Base-by-base conservation (phyloP, 2,888 invertebrate genomes). In the Trachelus tabidus region DNA sequence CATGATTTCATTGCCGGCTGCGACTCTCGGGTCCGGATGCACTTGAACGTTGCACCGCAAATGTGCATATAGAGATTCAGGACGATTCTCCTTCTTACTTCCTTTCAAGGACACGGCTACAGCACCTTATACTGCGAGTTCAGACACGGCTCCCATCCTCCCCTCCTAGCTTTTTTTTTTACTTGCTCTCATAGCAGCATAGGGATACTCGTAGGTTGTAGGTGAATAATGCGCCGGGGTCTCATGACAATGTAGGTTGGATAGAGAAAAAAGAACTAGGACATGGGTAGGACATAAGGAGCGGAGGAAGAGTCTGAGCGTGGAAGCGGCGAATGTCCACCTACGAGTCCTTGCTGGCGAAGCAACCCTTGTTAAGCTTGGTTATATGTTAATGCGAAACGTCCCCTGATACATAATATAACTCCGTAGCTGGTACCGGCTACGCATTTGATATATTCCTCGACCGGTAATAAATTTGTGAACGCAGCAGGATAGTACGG, bases 381-480 rank as follows among this genome's bases (percentile, higher is more conserved):
- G 86, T 84, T 87, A 86, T 87, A 87, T 89, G 87, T 87, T 88
- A 88, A 88, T 88, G 87, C 84, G 85, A 84, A 83, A 81, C 83
- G 83, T 79, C 77, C 84, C 80, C 81, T 83, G 80, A 83, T 84
- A 84, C 82, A 79, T 76, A 80, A 81, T 84, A 82, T 83, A 84
- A 82, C 82, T 71, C 71, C 15, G 12, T 34, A 12, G 71, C 30
- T 33, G 30, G 15, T 71, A 71, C 71, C 71, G 71, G 34, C 71
- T 34, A 71, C 71, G 71, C 71, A 71, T 71, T 71, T 34, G 71
- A 71, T 71, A 71, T 34, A 31, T 34, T 71, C 30, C 31, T 33
- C 71, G 31, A 31, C 31, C 15, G 12, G 15, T 34, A 33, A 71
- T 71, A 71, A 71, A 71, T 71, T 71, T 34, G 71, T 23, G 37